A percentile compares a stretch with the other conserved stretches of the same genome.
Conservation (phyloP, 1,140 invertebrate species). For the Sarcophaga bullata region DNA sequence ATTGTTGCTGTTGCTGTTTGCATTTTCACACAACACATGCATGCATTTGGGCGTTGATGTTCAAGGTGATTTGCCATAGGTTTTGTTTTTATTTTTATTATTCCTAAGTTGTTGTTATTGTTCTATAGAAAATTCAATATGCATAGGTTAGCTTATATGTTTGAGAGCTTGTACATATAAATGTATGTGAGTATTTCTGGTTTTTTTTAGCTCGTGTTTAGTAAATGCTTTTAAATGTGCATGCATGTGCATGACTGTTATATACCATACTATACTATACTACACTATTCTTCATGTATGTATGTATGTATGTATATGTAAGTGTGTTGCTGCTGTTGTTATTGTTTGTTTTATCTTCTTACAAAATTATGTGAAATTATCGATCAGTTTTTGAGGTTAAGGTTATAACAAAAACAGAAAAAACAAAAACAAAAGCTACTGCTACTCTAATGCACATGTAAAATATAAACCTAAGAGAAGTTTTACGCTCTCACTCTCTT, state of each 20-base stretch:
- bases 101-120: too few relatives aligned
- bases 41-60: slow-evolving; percentile 57
- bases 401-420: slow-evolving; percentile 49
- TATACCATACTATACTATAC: neutral
- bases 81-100: neutral
- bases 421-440: slow-evolving; percentile 4
- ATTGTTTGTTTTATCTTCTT: neutral
- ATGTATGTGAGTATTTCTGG: slow-evolving; percentile 13
- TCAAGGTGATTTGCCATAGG: slow-evolving; percentile 55
- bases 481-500: too few relatives aligned
- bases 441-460: neutral
- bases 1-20: slow-evolving; percentile 46
- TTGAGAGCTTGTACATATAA: too few relatives aligned
- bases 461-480: too few relatives aligned
- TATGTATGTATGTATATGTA: neutral
- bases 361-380: slow-evolving; percentile 64
- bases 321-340: neutral
- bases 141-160: neutral
- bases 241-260: neutral
- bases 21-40: slow-evolving; percentile 38
- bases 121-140: slow-evolving; percentile 4
- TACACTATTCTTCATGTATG: neutral
- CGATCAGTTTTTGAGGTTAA: slow-evolving; percentile 60
- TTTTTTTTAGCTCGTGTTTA: neutral
- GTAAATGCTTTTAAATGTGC: neutral